A percentile compares a stretch with the other conserved stretches of the same genome.
Evolutionary conservation across 53 echinoderm and acorn worm species (phyloP).

Genomic region (Apostichopus leukothele): DNA sequence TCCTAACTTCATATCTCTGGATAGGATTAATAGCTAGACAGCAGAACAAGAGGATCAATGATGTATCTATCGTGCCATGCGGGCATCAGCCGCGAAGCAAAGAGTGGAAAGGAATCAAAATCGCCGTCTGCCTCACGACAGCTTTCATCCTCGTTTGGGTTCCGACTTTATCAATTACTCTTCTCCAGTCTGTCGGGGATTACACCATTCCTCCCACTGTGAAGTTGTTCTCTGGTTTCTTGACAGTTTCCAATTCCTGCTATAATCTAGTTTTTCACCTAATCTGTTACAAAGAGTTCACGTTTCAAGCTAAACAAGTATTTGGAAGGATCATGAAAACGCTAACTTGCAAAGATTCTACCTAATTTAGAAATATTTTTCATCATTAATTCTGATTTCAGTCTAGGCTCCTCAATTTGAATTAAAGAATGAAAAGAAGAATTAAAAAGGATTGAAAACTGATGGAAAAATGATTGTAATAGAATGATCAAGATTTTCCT

Average conservation of each 20-base stretch:
- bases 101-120: conserved; percentile 16
- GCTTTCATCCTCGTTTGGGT: background rate
- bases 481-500: too few relatives aligned
- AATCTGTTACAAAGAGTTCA: conserved; percentile 1
- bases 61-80: background rate
- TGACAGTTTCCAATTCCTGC: background rate
- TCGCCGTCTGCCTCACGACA: background rate
- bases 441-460: too few relatives aligned
- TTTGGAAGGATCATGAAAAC: background rate
- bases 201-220: background rate
- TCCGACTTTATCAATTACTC: background rate
- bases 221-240: background rate
- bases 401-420: too few relatives aligned
- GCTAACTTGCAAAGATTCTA: background rate
- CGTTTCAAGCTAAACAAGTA: background rate
- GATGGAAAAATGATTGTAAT: too few relatives aligned
- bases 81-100: background rate
- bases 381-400: too few relatives aligned
- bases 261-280: background rate
- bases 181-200: background rate
- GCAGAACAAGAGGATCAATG: background rate
- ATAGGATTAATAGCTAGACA: background rate
- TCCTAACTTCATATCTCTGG: background rate
- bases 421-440: too few relatives aligned
- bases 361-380: too few relatives aligned